phyloP scores from a whole-genome alignment of 2,888 invertebrate species.

The Synanthedon tipuliformis region DNA sequence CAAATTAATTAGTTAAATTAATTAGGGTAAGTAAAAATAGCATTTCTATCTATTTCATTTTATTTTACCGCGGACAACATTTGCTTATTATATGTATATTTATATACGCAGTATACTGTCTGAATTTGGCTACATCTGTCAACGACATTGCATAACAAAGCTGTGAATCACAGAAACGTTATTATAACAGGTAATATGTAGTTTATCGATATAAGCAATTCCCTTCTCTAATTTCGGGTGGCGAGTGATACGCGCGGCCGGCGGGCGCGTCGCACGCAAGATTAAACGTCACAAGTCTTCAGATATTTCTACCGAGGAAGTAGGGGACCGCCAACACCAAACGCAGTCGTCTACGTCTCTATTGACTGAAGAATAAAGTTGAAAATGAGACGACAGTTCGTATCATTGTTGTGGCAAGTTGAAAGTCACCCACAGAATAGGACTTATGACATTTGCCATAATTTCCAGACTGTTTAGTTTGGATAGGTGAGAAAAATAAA shows the following conservation, averaged over 20 bases:
- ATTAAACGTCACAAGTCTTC: constrained; percentile 69
- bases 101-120: no score
- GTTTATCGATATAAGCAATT: neutral
- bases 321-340: constrained; percentile 18
- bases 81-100: no score
- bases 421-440: constrained; percentile 46
- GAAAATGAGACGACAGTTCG: constrained; percentile 10
- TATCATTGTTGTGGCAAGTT: constrained; percentile 15
- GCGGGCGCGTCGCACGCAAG: constrained; percentile 61
- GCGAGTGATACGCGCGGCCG: constrained; percentile 62
- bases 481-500: neutral
- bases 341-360: constrained; percentile 15
- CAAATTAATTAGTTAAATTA: no score
- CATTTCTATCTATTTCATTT: no score
- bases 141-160: no score
- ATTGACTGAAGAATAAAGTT: constrained; percentile 14
- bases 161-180: no score
- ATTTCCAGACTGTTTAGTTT: constrained; percentile 11
- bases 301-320: constrained; percentile 19
- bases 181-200: no score
- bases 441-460: constrained; percentile 15
- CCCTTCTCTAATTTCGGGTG: constrained; percentile 33
- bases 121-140: no score
- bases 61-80: no score
- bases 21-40: no score